Evolutionary conservation across 2,113 vertebrate genomes (phyloP).

Genomic region (Stigmatopora nigra): DNA sequence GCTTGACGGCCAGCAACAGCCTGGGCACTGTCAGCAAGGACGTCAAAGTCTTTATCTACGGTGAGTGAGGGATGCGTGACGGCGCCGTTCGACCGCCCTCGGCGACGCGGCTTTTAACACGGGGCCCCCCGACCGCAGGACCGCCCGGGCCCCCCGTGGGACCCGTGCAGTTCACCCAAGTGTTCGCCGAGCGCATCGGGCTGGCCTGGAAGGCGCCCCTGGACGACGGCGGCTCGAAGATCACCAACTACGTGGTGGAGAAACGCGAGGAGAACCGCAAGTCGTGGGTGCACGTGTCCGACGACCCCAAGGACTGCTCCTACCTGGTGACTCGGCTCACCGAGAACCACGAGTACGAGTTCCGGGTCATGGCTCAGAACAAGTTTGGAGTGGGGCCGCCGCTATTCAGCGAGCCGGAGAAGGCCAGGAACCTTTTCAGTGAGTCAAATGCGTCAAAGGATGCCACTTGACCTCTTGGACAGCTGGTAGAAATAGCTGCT

Average conservation of each 20-base stretch:
- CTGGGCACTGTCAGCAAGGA: slow-evolving; percentile 86
- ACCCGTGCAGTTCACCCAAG: slow-evolving; percentile 88
- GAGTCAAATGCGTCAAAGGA: slow-evolving; percentile 50
- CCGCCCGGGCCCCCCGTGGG: slow-evolving; percentile 85
- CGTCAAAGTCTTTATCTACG: slow-evolving; percentile 84
- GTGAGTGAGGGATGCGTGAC: slow-evolving; percentile 73
- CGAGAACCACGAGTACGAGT: slow-evolving; percentile 93
- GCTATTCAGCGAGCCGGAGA: slow-evolving; percentile 89
- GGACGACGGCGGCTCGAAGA: slow-evolving; percentile 91
- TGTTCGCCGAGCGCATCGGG: slow-evolving; percentile 91
- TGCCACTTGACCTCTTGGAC: no score
- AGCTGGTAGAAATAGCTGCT: no score
- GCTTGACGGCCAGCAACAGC: slow-evolving; percentile 85
- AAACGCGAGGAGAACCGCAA: slow-evolving; percentile 93
- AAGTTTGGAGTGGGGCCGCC: slow-evolving; percentile 90
- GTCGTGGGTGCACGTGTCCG: slow-evolving; percentile 87
- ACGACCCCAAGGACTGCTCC: slow-evolving; percentile 86
- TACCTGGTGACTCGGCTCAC: slow-evolving; percentile 87
- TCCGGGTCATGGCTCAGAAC: slow-evolving; percentile 96
- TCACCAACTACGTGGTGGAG: slow-evolving; percentile 95
- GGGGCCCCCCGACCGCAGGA: slow-evolving; percentile 66
- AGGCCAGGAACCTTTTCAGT: slow-evolving; percentile 96
- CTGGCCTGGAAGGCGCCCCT: slow-evolving; percentile 87
- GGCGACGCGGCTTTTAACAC: neutral
- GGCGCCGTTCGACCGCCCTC: neutral